Percentiles rank a stretch among this genome's conserved stretches.
phyloP scores from a whole-genome alignment of 2,113 vertebrate genomes.

The Heptranchias perlo region DNA sequence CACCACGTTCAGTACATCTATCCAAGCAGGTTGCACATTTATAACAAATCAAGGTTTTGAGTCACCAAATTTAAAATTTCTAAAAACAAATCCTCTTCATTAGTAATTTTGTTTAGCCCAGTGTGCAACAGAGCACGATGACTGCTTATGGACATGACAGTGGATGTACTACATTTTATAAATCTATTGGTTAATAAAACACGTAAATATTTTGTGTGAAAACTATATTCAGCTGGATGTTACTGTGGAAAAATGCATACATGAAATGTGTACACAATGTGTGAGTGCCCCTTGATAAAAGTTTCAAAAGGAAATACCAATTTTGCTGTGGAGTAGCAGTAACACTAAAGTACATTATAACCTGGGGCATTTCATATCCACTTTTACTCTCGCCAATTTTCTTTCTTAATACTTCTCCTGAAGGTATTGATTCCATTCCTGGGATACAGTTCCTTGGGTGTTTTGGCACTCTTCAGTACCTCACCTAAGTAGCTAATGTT shows the following conservation, averaged over 20 bases:
- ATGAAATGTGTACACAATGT: background rate
- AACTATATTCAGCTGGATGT: too few relatives aligned
- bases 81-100: too few relatives aligned
- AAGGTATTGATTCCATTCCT: background rate
- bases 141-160: too few relatives aligned
- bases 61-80: too few relatives aligned
- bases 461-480: background rate
- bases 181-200: too few relatives aligned
- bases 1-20: background rate
- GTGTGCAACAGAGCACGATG: too few relatives aligned
- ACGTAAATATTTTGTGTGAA: too few relatives aligned
- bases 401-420: background rate
- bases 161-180: too few relatives aligned
- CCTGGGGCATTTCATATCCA: background rate
- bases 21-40: background rate
- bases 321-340: too few relatives aligned
- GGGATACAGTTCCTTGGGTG: background rate
- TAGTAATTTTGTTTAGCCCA: too few relatives aligned
- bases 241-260: background rate
- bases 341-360: background rate
- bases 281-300: background rate
- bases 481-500: background rate
- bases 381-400: background rate
- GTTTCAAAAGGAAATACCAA: too few relatives aligned
- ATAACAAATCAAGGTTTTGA: background rate